Evolutionary conservation across 2,888 invertebrate genomes (phyloP), one percentile per base, ranked within the genome.

Genomic region (Aphidoletes aphidimyza): DNA sequence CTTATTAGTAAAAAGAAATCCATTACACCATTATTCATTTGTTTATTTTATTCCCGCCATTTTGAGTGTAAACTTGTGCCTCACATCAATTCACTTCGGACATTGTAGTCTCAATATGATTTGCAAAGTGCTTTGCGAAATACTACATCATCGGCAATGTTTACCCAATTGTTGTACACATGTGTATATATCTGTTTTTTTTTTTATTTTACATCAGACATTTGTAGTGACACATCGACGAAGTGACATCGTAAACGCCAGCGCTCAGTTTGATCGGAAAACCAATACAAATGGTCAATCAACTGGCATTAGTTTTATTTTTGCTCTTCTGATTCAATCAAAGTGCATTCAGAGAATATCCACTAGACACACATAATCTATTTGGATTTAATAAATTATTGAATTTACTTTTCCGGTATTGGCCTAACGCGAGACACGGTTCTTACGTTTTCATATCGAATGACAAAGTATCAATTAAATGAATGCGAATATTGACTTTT

Each of bases 401-500:
- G 22, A 26, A 69, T 69, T 69, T 30, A 34, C 17, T 30, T 69
- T 69, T 69, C 69, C 69, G 69, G 69, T 69, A 69, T 69, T 42
- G 6, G 54, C 54, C 22, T 26, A 17, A 47, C 17, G 42, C 11
- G 42, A n/a, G n/a, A n/a, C n/a, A n/a, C n/a, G n/a, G n/a, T n/a
- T n/a, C n/a, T n/a, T n/a, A n/a, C n/a, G n/a, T n/a, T n/a, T n/a
- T n/a, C n/a, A n/a, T n/a, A n/a, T 42, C 42, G 42, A 42, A 11
- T 42, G 42, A 42, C n/a, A n/a, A n/a, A n/a, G n/a, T n/a, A n/a
- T n/a, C n/a, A n/a, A n/a, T n/a, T n/a, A n/a, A n/a, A n/a, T n/a
- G n/a, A n/a, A n/a, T n/a, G n/a, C n/a, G n/a, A n/a, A n/a, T n/a
- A n/a, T n/a, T n/a, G n/a, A n/a, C n/a, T n/a, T n/a, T n/a, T n/a